These are phyloP conservation scores for Protobothrops mucrosquamatus DNA, from an alignment of 2,113 vertebrate species.

Conservation along the genomic window DNA sequence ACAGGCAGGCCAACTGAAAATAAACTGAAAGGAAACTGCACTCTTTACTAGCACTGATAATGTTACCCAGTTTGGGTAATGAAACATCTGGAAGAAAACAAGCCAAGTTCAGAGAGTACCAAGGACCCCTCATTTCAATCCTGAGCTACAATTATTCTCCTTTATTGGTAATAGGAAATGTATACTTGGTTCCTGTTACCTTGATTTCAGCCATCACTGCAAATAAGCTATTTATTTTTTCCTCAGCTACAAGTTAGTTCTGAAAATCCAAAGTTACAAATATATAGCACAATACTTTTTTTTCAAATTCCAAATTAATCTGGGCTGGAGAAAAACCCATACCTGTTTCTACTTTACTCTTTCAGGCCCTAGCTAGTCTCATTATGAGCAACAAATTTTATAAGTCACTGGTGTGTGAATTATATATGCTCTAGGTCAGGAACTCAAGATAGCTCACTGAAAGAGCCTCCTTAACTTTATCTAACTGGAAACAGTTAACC, in stretches of 20 bases:
- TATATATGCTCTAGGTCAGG: not conserved
- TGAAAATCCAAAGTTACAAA: not conserved
- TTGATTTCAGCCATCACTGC: not conserved
- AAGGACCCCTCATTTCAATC: too few species aligned
- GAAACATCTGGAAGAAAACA: too few species aligned
- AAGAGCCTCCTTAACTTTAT: not conserved
- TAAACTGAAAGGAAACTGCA: too few species aligned
- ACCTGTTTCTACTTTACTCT: not conserved
- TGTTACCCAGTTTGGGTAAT: too few species aligned
- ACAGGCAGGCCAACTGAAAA: too few species aligned
- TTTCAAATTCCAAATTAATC: not conserved
- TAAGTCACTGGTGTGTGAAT: not conserved
- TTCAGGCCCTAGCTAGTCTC: not conserved
- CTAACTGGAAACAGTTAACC: not conserved
- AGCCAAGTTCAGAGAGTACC: too few species aligned
- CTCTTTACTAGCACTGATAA: too few species aligned
- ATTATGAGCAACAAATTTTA: not conserved
- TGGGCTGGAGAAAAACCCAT: not conserved
- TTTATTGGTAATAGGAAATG: not conserved
- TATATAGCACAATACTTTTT: too few species aligned
- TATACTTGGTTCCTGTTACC: not conserved
- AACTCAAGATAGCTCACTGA: not conserved
- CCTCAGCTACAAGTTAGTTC: not conserved
- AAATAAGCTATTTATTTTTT: not conserved
- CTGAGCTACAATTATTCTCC: too few species aligned